Evolutionary conservation across 2,113 vertebrate genomes (phyloP), one percentile per base, ranked within the genome.

Genomic region (Indicator maculatus): DNA sequence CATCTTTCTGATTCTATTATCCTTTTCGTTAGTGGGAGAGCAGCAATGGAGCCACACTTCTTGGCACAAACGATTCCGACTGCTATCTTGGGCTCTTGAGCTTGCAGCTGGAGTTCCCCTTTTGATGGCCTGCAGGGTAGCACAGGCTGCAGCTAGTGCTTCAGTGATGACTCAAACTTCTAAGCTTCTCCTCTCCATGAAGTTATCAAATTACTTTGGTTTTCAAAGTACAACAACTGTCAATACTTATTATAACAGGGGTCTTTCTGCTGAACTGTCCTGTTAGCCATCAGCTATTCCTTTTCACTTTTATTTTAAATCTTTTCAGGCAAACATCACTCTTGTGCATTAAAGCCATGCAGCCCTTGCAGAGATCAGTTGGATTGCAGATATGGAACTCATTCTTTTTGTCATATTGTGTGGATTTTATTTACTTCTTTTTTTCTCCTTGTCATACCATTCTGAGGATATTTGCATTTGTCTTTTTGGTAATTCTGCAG

Each of bases 1-100:
- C 45, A 13, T 85, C 87, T 56, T 94, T 85, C 84, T 89, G 87
- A 89, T 88, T 95, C 84, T 91, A 89, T 96, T 96, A 93, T 91
- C 67, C 60, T 58, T 85, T 60, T 67, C 94, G 89, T 93, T 94
- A 93, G 75, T 63, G 60, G 78, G 66, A 95, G 63, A 93, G 71
- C 63, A 93, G 77, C 87, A 94, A 94, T 89, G 93, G 77, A 94
- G 59, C 82, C 78, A 80, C 73, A 6, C 11, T 89, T 83, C 67
- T 92, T 93, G 94, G 93, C 89, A 86, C 56, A 67, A 76, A n/a
- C 31, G 12, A 55, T 88, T 60, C 80, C 65, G 47, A 59, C 53
- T 0, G 77, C 50, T 84, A 79, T 84, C 90, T 61, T 26, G 59
- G 44, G 4, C 86, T 72, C 73, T 8, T 8, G 64, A 77, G 21